Conservation (phyloP, 2,113 vertebrate species). For the Centrocercus urophasianus region DNA sequence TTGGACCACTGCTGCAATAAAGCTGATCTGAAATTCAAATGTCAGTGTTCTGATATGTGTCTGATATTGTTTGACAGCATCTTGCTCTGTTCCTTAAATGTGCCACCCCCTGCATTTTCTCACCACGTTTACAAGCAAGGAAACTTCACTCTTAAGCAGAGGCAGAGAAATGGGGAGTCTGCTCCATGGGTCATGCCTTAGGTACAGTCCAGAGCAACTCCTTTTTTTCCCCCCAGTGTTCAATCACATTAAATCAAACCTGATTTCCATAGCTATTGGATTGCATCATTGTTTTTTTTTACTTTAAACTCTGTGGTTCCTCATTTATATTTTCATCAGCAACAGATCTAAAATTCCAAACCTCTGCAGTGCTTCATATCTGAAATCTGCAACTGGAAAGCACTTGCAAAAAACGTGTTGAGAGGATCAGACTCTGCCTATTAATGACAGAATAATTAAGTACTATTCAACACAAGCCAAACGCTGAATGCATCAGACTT, state of each 20-base stretch:
- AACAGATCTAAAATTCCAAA: neutral
- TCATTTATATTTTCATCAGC: neutral
- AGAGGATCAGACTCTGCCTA: neutral
- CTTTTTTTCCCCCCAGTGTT: neutral
- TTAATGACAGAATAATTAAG: neutral
- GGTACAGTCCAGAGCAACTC: too few relatives aligned
- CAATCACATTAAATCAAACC: neutral
- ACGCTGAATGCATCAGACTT: neutral
- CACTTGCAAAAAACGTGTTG: neutral
- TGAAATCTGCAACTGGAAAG: slow-evolving; percentile 26
- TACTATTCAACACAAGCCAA: neutral
- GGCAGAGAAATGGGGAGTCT: fast-evolving
- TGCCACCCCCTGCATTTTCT: neutral
- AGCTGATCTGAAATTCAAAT: neutral
- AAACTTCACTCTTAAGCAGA: neutral
- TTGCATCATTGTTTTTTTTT: neutral
- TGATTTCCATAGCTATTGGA: neutral
- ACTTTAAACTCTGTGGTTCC: neutral
- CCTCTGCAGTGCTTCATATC: neutral
- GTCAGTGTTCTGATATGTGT: neutral
- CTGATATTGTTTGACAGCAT: neutral
- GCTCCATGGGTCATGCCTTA: neutral
- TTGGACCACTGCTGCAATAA: neutral
- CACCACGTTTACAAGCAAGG: neutral
- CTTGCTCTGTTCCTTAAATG: neutral